Evolutionary conservation across 2,113 vertebrate species (phyloP).

Genomic region (Phoenicopterus ruber): DNA sequence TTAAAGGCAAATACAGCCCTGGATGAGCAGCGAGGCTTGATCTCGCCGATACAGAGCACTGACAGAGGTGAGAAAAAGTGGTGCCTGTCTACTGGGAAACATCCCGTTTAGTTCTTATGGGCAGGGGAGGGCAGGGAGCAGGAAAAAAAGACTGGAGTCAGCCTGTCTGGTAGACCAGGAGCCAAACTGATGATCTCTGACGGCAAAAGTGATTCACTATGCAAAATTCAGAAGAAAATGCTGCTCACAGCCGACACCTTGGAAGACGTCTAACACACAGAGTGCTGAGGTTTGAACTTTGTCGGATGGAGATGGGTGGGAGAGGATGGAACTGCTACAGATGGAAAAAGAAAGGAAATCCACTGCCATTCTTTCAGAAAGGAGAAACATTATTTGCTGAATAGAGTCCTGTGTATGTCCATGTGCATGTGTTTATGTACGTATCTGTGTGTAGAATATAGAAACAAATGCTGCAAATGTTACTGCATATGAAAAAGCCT

Average conservation of each 20-base stretch:
- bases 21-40: background rate
- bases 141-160: background rate
- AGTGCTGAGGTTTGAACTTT: background rate
- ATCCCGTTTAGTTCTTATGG: background rate
- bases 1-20: background rate
- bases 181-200: background rate
- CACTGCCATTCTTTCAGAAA: background rate
- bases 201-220: background rate
- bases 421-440: background rate
- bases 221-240: background rate
- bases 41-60: background rate
- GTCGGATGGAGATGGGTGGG: accelerated
- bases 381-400: background rate
- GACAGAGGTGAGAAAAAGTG: background rate
- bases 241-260: background rate
- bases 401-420: background rate
- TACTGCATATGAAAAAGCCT: background rate
- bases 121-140: background rate
- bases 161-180: background rate
- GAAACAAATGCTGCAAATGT: background rate
- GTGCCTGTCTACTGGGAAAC: background rate
- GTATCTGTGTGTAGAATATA: background rate
- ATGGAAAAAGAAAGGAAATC: background rate
- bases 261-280: background rate
- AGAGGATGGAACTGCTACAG: background rate